Evolutionary conservation across 2,888 invertebrate species (phyloP).

Genomic region (Xanthia togata): DNA sequence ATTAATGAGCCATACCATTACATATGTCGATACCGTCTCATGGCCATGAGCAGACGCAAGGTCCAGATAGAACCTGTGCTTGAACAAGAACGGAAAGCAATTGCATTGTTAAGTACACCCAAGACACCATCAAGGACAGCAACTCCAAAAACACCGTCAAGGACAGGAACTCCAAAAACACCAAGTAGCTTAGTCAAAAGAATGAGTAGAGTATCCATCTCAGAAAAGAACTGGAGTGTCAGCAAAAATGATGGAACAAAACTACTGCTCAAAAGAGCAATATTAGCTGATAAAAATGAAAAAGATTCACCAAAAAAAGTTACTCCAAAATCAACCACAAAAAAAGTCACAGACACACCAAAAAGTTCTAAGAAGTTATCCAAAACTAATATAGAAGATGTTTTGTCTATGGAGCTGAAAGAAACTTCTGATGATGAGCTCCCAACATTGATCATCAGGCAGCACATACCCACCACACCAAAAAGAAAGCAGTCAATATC

Average conservation of each 20-base stretch:
- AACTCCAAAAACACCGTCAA: constrained; percentile 83
- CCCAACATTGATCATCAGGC: constrained; percentile 84
- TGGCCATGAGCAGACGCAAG: constrained; percentile 82
- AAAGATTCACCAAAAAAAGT: constrained; percentile 80
- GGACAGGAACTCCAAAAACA: constrained; percentile 77
- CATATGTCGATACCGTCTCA: constrained; percentile 85
- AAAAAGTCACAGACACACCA: constrained; percentile 73
- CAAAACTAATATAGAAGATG: constrained; percentile 78
- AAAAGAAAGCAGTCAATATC: constrained; percentile 79
- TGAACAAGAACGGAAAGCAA: constrained; percentile 82
- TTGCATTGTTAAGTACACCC: constrained; percentile 80
- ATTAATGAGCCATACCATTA: constrained; percentile 75
- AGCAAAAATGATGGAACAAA: constrained; percentile 87
- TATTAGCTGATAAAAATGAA: constrained; percentile 84
- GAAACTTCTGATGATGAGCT: constrained; percentile 86
- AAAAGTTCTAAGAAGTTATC: constrained; percentile 75
- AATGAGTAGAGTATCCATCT: constrained; percentile 82
- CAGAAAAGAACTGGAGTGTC: constrained; percentile 86
- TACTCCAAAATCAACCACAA: constrained; percentile 71
- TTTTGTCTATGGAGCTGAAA: constrained; percentile 83
- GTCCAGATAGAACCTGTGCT: constrained; percentile 84
- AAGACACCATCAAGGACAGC: constrained; percentile 71
- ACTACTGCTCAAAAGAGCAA: constrained; percentile 85
- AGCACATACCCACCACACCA: constrained; percentile 79
- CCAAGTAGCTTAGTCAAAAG: constrained; percentile 83